A percentile compares a stretch with the other conserved stretches of the same genome.
Evolutionary conservation across 2,113 vertebrate species (phyloP).

Genomic region (Leptobrachium leishanense): DNA sequence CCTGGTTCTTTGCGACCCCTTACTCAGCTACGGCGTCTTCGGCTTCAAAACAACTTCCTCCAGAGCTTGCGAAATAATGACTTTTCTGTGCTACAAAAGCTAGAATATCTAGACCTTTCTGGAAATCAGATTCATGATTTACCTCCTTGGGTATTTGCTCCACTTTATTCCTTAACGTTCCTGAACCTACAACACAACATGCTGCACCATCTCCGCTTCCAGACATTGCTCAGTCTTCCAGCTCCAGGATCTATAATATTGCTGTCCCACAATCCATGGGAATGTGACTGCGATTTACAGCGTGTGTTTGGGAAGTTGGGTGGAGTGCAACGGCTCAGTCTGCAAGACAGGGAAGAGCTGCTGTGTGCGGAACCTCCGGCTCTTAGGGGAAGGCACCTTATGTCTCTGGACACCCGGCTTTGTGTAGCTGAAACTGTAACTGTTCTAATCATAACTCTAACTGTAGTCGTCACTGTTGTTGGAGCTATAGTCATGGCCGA

Average conservation of each 20-base stretch:
- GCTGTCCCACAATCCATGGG: conserved; percentile 72
- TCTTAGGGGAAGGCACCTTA: conserved; percentile 58
- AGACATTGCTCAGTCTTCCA: conserved; percentile 71
- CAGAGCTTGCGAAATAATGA: conserved; percentile 57
- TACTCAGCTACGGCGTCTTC: conserved; percentile 67
- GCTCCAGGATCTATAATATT: conserved; percentile 74
- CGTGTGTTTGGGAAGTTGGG: conserved; percentile 74
- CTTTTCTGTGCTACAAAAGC: conserved; percentile 74
- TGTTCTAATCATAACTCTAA: conserved; percentile 75
- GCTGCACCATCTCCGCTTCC: conserved; percentile 66
- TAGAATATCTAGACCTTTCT: conserved; percentile 73
- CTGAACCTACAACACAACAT: conserved; percentile 69
- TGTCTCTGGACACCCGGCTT: conserved; percentile 66
- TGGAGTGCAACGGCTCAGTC: conserved; percentile 68
- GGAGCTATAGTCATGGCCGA: conserved; percentile 76
- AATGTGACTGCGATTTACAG: conserved; percentile 80
- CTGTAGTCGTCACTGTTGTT: conserved; percentile 73
- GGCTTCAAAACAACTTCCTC: conserved; percentile 68
- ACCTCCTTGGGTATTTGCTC: conserved; percentile 61
- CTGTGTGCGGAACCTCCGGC: conserved; percentile 62
- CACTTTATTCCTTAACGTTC: conserved; percentile 68
- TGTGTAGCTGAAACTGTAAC: conserved; percentile 78
- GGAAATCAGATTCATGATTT: conserved; percentile 64
- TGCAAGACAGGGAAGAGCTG: conserved; percentile 74
- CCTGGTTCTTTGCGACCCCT: conserved; percentile 66